Evolutionary conservation across 2,113 vertebrate genomes (phyloP).

Genomic region (Cyanoderma ruficeps): DNA sequence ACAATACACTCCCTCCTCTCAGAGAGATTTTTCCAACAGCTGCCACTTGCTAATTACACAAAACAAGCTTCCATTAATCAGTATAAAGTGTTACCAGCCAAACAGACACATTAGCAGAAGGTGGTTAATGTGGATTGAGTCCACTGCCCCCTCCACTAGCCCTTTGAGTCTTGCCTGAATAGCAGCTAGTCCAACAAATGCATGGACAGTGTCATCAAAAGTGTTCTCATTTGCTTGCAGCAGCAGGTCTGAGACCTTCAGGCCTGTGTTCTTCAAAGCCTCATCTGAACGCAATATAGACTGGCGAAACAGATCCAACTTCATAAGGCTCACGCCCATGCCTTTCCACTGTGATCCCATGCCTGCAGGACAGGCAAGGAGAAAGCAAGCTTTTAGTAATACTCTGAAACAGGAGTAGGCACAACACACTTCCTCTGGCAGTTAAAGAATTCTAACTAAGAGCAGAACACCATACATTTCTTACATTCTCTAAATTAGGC

Average conservation of each 20-base stretch:
- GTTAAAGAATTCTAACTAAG: not conserved
- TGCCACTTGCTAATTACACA: not conserved
- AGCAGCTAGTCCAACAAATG: conserved; percentile 92
- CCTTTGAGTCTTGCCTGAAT: conserved; percentile 82
- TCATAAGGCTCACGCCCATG: conserved; percentile 92
- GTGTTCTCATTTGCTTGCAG: conserved; percentile 80
- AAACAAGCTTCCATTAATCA: not conserved
- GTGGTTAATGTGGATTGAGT: not conserved
- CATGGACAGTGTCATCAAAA: conserved; percentile 87
- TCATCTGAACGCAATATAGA: conserved; percentile 87
- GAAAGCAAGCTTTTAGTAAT: not conserved
- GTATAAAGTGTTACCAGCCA: not conserved
- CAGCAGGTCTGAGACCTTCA: conserved; percentile 86
- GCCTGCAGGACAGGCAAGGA: conserved; percentile 69
- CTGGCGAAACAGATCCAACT: conserved; percentile 81
- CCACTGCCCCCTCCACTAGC: not conserved
- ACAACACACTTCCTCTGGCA: not conserved
- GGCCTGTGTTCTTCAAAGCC: conserved; percentile 80
- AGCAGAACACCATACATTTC: not conserved
- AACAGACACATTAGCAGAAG: not conserved
- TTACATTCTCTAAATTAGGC: not conserved
- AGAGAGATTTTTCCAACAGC: not conserved
- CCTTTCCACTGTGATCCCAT: conserved; percentile 96
- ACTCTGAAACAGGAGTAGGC: not conserved
- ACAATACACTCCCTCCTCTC: not conserved